Conservation (phyloP, 2,888 invertebrate genomes). For the Eupeodes luniger region DNA sequence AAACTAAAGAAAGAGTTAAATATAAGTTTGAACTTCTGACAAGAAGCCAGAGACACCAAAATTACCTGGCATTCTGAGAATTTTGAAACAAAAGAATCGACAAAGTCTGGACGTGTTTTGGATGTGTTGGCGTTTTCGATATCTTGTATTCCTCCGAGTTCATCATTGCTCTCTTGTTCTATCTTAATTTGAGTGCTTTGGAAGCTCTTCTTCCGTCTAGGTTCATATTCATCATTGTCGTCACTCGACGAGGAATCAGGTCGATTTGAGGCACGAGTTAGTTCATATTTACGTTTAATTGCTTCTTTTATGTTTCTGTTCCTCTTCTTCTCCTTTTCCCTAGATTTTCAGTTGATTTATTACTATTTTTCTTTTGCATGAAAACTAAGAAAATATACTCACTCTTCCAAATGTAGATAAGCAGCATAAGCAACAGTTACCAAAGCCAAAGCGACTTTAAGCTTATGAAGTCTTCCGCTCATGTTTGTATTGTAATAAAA, state of each 20-base stretch:
- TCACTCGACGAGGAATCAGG: not conserved
- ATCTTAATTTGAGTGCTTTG: not conserved
- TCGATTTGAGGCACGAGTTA: not conserved
- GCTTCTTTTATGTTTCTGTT: not conserved
- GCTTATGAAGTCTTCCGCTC: not conserved
- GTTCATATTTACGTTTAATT: slow-evolving; percentile 1
- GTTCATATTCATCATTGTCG: not conserved
- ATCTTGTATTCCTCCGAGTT: not conserved
- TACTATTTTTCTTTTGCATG: not conserved
- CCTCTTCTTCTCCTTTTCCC: slow-evolving; percentile 7
- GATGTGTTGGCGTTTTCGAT: not conserved
- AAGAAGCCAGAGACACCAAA: not conserved
- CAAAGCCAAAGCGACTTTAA: not conserved
- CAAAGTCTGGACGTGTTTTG: not conserved
- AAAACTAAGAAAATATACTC: not conserved
- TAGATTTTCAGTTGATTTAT: not conserved
- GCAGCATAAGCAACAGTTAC: slow-evolving; percentile 17
- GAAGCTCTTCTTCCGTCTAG: not conserved
- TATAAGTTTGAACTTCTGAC: too few species aligned
- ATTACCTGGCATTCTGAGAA: not conserved
- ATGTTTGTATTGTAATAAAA: not conserved
- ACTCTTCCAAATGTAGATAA: not conserved
- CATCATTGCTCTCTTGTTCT: not conserved
- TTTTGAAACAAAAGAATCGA: slow-evolving; percentile 15
- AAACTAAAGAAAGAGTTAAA: slow-evolving; percentile 12